Base-by-base conservation (phyloP, 2,888 invertebrate species). In the Pegoplata infirma region DNA sequence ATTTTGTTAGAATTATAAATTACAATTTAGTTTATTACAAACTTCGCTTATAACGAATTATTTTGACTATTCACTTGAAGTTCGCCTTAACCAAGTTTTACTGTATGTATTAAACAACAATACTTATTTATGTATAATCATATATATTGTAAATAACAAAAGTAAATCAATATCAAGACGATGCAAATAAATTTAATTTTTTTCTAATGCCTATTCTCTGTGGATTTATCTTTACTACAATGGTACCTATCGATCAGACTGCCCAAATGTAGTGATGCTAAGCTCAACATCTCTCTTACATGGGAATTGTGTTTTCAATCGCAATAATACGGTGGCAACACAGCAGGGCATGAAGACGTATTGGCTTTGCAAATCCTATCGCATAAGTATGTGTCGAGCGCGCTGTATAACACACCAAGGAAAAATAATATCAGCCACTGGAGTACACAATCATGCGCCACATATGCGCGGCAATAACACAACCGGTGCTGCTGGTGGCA, bases 281-380 rank as follows among this genome's bases (percentile, higher is more conserved):
- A 90, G 90, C 69, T 88, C 90, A 58, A 90, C 90, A 58, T 90
- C 90, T 19, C 82, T 90, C 81, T 85, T 90, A 75, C 90, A 90
- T 82, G 89, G 89, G 69, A 89, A 87, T 80, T 90, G 90, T 79
- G 89, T 90, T 49, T 90, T 90, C 83, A 90, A 90, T 83, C 87
- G 90, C 47, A 90, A 90, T 83, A 90, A 90, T 84, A 90, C 90
- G 23, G 90, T 90, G 63, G 90, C 90, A 76, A 90, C 90, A 25
- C 90, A 90, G 80, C 90, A 90, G 84, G 90, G 90, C 78, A 90
- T 90, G 90, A 90, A 90, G 85, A 90, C 90, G 14, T 90, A 90
- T 80, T 90, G 90, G 90, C 85, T 90, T 56, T 90, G 90, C 81
- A 90, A 90, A 80, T 90, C 90, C 2, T 90, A 90, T 83, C 86